A percentile compares a stretch with the other conserved stretches of the same genome.
Conservation (phyloP, 2,888 invertebrate species). For the Xanthostigma xanthostigma region DNA sequence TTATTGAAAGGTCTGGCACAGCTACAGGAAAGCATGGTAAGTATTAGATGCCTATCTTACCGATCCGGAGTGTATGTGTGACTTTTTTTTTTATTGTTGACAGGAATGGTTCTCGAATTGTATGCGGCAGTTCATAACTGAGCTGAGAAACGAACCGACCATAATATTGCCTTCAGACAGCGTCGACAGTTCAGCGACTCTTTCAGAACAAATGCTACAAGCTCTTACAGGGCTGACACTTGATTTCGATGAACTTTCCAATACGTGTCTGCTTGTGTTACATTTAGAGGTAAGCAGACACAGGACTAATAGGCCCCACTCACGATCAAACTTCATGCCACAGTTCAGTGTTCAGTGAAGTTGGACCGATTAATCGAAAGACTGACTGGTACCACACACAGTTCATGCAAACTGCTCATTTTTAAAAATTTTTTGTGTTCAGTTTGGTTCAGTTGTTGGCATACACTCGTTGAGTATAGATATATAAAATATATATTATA, state of each 20-base stretch:
- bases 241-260: conserved; percentile 77
- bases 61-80: too few species aligned
- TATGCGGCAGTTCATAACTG: conserved; percentile 42
- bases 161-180: conserved; percentile 22
- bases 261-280: conserved; percentile 78
- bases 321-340: too few species aligned
- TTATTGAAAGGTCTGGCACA: conserved; percentile 75
- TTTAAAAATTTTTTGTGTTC: too few species aligned
- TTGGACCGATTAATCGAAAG: too few species aligned
- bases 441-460: too few species aligned
- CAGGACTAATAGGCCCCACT: too few species aligned
- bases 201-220: conserved; percentile 43
- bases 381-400: too few species aligned
- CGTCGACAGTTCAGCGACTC: conserved; percentile 22
- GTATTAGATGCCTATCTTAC: conserved; percentile 10
- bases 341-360: too few species aligned
- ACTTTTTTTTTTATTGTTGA: conserved; percentile 9
- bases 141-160: conserved; percentile 35
- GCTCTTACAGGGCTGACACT: conserved; percentile 54
- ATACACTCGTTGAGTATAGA: too few species aligned
- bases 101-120: conserved; percentile 68
- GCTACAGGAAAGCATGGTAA: conserved; percentile 80
- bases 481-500: too few species aligned
- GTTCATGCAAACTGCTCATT: too few species aligned
- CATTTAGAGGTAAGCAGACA: conserved; percentile 64